Evolutionary conservation across 1,140 invertebrate species (phyloP).

Genomic region (Vanessa atalanta): DNA sequence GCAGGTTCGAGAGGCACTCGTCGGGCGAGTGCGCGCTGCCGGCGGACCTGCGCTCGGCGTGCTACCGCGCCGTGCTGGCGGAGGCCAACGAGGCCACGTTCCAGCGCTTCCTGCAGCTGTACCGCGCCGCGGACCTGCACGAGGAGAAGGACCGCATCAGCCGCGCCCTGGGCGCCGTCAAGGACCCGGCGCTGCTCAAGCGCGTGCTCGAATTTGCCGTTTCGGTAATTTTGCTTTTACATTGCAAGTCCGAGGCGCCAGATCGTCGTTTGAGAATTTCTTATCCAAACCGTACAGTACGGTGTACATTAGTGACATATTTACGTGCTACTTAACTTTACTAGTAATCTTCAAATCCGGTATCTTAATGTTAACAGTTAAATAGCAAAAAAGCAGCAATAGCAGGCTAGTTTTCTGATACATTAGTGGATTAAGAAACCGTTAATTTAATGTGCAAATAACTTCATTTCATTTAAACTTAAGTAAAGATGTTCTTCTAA

Average conservation of each 20-base stretch:
- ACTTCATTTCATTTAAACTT: too few species aligned
- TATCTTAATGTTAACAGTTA: too few species aligned
- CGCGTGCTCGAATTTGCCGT: slow-evolving; percentile 94
- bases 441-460: too few species aligned
- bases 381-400: too few species aligned
- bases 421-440: too few species aligned
- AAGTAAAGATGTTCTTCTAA: not conserved
- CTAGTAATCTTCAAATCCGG: too few species aligned
- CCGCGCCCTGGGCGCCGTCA: slow-evolving; percentile 88
- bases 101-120: slow-evolving; percentile 90
- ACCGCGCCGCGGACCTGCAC: slow-evolving; percentile 91
- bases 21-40: slow-evolving; percentile 84
- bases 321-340: too few species aligned
- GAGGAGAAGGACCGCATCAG: slow-evolving; percentile 96
- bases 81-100: slow-evolving; percentile 86
- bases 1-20: slow-evolving; percentile 86
- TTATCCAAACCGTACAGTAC: not conserved
- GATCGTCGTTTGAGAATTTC: too few species aligned
- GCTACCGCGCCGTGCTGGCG: slow-evolving; percentile 93
- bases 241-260: too few species aligned
- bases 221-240: slow-evolving; percentile 81
- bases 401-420: too few species aligned
- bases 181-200: slow-evolving; percentile 85
- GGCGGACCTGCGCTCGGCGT: slow-evolving; percentile 93
- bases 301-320: too few species aligned